phyloP scores from a whole-genome alignment of 2,888 invertebrate species.

The Chelonus formosanus region DNA sequence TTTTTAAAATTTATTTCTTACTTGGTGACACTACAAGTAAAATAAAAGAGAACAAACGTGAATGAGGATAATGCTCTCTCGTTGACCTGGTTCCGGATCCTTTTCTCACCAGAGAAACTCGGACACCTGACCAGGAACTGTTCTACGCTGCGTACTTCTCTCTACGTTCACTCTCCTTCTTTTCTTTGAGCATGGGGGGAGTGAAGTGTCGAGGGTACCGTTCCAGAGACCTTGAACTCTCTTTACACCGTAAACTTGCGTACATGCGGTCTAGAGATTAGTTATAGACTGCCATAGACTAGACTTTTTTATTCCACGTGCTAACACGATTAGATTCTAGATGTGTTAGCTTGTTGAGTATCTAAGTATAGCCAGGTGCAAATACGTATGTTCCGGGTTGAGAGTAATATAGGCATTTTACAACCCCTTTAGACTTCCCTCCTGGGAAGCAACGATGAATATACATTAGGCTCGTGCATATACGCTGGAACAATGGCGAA shows the following conservation, averaged over 20 bases:
- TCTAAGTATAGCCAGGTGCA: conserved; percentile 13
- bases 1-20: background rate
- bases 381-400: conserved; percentile 3
- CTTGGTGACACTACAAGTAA: conserved; percentile 6
- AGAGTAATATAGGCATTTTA: conserved; percentile 20
- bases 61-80: conserved; percentile 33
- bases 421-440: conserved; percentile 6
- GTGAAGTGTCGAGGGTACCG: conserved; percentile 40
- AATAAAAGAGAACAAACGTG: conserved; percentile 22
- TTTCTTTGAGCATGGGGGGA: conserved; percentile 33
- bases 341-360: background rate
- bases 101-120: conserved; percentile 41
- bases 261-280: background rate
- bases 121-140: conserved; percentile 48
- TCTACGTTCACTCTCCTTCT: conserved; percentile 24
- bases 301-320: background rate
- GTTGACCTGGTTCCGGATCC: conserved; percentile 33
- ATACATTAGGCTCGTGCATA: conserved; percentile 15
- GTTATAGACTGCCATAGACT: no score
- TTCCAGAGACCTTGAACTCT: conserved; percentile 45
- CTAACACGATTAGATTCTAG: background rate
- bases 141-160: conserved; percentile 33
- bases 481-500: conserved; percentile 18
- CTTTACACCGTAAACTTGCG: conserved; percentile 33
- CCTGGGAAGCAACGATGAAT: conserved; percentile 16